These are phyloP conservation scores for Sinocyclocheilus anshuiensis DNA, from an alignment of 2,113 vertebrate genomes.

Conservation along the genomic window DNA sequence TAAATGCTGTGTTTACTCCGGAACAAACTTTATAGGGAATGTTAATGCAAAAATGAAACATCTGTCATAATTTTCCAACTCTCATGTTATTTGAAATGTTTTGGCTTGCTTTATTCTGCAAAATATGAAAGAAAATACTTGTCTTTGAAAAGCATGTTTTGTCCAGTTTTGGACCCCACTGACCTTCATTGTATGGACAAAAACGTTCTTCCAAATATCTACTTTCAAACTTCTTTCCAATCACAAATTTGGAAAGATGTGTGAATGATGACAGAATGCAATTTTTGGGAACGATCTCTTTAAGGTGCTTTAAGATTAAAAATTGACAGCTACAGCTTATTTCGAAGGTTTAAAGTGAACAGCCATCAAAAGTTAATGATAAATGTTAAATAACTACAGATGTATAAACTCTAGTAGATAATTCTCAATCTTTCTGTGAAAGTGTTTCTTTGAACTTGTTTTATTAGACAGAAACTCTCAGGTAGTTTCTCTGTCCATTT, in stretches of 20 bases:
- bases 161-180: not conserved
- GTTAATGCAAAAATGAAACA: not conserved
- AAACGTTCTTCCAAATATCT: too few species aligned
- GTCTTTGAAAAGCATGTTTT: too few species aligned
- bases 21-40: not conserved
- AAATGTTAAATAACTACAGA: not conserved
- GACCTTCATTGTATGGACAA: too few species aligned
- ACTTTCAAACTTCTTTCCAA: too few species aligned
- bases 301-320: too few species aligned
- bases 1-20: not conserved
- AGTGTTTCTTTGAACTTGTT: slow-evolving; percentile 1
- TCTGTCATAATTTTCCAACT: not conserved
- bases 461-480: not conserved
- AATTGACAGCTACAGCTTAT: not conserved
- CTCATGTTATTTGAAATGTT: not conserved
- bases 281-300: too few species aligned
- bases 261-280: too few species aligned
- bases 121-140: not conserved
- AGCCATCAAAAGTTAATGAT: not conserved
- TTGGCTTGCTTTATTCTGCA: not conserved
- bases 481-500: not conserved
- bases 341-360: not conserved
- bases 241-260: too few species aligned
- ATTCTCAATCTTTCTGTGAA: not conserved
- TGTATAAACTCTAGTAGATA: not conserved